Percentiles rank a stretch among this genome's conserved stretches.
These are phyloP conservation scores for Schlechtendalia chinensis DNA, from an alignment of 1,140 invertebrate species.

Conservation along the genomic window DNA sequence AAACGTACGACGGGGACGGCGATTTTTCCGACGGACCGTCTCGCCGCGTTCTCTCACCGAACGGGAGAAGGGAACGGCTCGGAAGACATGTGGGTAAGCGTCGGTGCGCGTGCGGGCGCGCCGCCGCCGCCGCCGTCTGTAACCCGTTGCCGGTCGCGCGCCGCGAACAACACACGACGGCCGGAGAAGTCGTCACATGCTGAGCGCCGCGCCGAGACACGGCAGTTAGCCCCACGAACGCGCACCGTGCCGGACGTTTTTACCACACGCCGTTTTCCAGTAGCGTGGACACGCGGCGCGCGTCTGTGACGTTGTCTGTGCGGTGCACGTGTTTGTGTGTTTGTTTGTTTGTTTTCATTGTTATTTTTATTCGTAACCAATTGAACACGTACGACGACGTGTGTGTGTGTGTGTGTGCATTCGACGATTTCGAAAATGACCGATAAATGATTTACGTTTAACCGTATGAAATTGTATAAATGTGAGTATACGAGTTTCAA, in stretches of 20 bases:
- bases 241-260: slow-evolving; percentile 31
- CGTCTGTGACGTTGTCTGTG: slow-evolving; percentile 5
- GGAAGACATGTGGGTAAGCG: no score
- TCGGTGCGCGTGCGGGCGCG: slow-evolving; percentile 6
- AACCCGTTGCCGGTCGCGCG: neutral
- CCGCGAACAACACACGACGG: no score
- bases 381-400: neutral
- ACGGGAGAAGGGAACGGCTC: no score
- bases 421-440: neutral
- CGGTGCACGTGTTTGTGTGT: neutral
- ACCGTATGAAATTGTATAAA: no score
- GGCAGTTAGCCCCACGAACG: slow-evolving; percentile 46
- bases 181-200: slow-evolving; percentile 45
- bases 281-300: neutral
- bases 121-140: slow-evolving; percentile 16
- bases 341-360: neutral
- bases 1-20: no score
- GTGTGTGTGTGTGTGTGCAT: neutral
- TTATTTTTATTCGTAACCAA: neutral
- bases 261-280: neutral
- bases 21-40: no score
- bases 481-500: no score
- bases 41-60: no score
- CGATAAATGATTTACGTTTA: neutral
- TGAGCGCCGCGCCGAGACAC: no score